Conservation (phyloP, 2,113 vertebrate genomes). For the Chamaea fasciata region DNA sequence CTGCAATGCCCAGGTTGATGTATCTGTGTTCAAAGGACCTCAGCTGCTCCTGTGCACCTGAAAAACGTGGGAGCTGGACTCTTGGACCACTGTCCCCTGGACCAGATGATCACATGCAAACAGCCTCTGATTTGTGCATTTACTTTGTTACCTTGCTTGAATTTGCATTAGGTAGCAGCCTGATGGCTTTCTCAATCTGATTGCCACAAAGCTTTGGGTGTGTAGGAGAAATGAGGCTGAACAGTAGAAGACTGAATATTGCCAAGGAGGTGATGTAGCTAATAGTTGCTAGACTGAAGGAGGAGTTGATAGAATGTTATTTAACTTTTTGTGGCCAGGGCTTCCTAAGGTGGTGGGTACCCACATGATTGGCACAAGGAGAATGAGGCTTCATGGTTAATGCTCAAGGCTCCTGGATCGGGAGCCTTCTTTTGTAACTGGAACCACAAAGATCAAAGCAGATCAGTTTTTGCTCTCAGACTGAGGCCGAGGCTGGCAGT, state of each 20-base stretch:
- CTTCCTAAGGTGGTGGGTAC: not conserved
- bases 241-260: not conserved
- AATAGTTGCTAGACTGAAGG: not conserved
- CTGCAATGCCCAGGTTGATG: accelerated
- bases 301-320: not conserved
- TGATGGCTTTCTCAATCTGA: accelerated
- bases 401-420: not conserved
- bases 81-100: not conserved
- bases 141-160: not conserved
- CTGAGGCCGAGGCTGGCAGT: not conserved
- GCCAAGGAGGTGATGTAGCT: not conserved
- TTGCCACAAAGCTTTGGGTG: not conserved
- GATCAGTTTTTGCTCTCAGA: not conserved
- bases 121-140: not conserved
- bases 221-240: not conserved
- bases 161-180: not conserved
- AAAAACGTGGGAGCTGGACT: not conserved
- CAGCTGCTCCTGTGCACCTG: not conserved
- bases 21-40: not conserved
- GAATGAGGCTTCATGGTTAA: not conserved
- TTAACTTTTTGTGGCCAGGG: not conserved
- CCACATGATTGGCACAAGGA: not conserved
- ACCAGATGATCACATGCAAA: not conserved
- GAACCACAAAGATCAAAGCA: not conserved
- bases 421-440: not conserved